These are phyloP conservation scores for Melolontha melolontha DNA, from an alignment of 2,888 invertebrate species.

Conservation along the genomic window DNA sequence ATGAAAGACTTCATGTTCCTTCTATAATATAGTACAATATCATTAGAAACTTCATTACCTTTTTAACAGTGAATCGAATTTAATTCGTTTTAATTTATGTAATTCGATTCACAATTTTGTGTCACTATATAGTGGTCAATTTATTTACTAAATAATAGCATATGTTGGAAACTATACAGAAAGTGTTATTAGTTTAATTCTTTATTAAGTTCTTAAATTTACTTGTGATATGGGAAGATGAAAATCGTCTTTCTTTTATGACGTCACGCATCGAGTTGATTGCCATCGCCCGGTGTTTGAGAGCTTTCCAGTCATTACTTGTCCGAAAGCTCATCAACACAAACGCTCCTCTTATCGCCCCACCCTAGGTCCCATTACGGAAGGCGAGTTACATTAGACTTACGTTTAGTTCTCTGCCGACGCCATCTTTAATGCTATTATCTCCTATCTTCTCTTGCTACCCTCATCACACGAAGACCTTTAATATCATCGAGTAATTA, in stretches of 20 bases:
- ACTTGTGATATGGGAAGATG: conserved; percentile 48
- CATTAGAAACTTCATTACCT: too few species aligned
- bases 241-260: conserved; percentile 58
- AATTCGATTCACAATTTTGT: too few species aligned
- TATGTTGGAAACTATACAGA: conserved; percentile 4
- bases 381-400: conserved; percentile 27
- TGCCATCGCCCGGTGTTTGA: conserved; percentile 60
- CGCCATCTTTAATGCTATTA: conserved; percentile 23
- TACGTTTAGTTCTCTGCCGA: conserved; percentile 2
- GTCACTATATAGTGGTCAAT: too few species aligned
- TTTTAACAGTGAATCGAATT: too few species aligned
- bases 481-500: conserved; percentile 6
- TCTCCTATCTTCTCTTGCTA: conserved; percentile 11
- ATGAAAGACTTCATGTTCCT: too few species aligned
- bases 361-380: conserved; percentile 28
- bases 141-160: too few species aligned
- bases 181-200: conserved; percentile 17
- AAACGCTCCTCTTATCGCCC: conserved; percentile 56
- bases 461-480: conserved; percentile 4
- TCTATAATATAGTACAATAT: too few species aligned
- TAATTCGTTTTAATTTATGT: too few species aligned
- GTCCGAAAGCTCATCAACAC: conserved; percentile 61
- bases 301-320: conserved; percentile 62
- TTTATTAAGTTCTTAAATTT: conserved; percentile 45
- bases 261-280: conserved; percentile 66